Percentiles rank a stretch among this genome's conserved stretches.
Evolutionary conservation across 1,140 invertebrate genomes (phyloP).

Genomic region (Drosophila lacteicornis): DNA sequence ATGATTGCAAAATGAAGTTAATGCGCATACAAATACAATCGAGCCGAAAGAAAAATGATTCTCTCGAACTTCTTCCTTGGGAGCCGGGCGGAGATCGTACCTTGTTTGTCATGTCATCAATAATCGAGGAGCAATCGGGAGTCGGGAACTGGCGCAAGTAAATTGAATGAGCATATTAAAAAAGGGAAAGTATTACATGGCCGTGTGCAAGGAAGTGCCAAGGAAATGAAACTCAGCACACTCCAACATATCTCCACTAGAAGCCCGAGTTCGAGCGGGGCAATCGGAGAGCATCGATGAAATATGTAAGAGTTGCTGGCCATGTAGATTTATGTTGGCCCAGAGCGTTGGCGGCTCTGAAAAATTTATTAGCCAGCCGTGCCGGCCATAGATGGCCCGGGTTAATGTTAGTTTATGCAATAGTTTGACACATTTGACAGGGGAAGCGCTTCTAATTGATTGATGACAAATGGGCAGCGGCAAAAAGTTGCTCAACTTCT

Average conservation of each 20-base stretch:
- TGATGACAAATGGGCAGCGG: slow-evolving; percentile 45
- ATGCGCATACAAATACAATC: slow-evolving; percentile 78
- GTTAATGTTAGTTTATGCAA: slow-evolving; percentile 57
- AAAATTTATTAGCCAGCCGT: slow-evolving; percentile 65
- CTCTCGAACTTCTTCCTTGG: slow-evolving; percentile 54
- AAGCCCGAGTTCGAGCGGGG: slow-evolving; percentile 19
- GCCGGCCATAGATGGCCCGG: slow-evolving; percentile 36
- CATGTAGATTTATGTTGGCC: slow-evolving; percentile 69
- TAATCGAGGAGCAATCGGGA: slow-evolving; percentile 55
- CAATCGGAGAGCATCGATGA: slow-evolving; percentile 45
- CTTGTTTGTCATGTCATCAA: slow-evolving; percentile 84
- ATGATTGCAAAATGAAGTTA: slow-evolving; percentile 81
- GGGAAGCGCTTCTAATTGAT: slow-evolving; percentile 53
- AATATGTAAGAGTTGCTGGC: slow-evolving; percentile 68
- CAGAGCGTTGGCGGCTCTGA: slow-evolving; percentile 36
- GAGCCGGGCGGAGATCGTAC: slow-evolving; percentile 67
- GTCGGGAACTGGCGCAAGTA: slow-evolving; percentile 34
- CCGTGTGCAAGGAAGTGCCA: slow-evolving; percentile 59
- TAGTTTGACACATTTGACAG: slow-evolving; percentile 57
- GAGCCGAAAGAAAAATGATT: slow-evolving; percentile 71
- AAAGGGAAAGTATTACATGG: slow-evolving; percentile 67
- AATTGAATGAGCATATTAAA: slow-evolving; percentile 82
- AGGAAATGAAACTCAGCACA: slow-evolving; percentile 65
- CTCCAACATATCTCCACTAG: slow-evolving; percentile 42
- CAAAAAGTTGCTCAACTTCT: slow-evolving; percentile 22